These are phyloP conservation scores for Hydrozoanthus tunicans DNA, from an alignment of 64 coral and sea anemone species.

Conservation along the genomic window DNA sequence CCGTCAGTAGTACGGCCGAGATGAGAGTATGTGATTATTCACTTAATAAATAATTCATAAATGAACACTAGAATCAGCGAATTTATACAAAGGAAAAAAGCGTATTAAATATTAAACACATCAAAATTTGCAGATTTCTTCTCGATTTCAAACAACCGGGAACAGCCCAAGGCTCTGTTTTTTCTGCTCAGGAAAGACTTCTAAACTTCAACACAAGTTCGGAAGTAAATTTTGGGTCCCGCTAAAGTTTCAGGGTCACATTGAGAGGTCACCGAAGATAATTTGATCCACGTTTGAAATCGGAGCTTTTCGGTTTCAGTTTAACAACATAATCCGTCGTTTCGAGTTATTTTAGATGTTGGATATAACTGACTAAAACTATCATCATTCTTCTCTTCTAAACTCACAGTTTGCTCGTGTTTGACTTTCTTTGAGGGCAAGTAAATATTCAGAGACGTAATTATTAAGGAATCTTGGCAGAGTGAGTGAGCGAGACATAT, in stretches of 20 bases:
- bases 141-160: not conserved
- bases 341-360: not conserved
- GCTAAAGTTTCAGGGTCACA: not conserved
- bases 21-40: slow-evolving; percentile 26
- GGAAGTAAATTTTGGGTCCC: not conserved
- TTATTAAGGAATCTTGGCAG: slow-evolving; percentile 43
- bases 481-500: not conserved
- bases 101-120: slow-evolving; percentile 58
- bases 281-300: slow-evolving; percentile 55
- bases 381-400: not conserved
- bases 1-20: not conserved
- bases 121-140: slow-evolving; percentile 52
- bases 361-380: not conserved
- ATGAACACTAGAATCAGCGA: slow-evolving; percentile 20
- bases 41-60: slow-evolving; percentile 27
- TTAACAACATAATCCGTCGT: not conserved
- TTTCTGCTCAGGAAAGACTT: not conserved
- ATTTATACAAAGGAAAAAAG: slow-evolving; percentile 1
- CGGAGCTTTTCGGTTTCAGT: not conserved
- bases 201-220: not conserved
- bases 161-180: not conserved
- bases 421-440: not conserved
- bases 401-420: not conserved
- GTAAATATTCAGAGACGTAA: slow-evolving; percentile 13
- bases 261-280: slow-evolving; percentile 23